Base-by-base conservation (phyloP, 2,797 vertebrate species). In the Gouania willdenowi region DNA sequence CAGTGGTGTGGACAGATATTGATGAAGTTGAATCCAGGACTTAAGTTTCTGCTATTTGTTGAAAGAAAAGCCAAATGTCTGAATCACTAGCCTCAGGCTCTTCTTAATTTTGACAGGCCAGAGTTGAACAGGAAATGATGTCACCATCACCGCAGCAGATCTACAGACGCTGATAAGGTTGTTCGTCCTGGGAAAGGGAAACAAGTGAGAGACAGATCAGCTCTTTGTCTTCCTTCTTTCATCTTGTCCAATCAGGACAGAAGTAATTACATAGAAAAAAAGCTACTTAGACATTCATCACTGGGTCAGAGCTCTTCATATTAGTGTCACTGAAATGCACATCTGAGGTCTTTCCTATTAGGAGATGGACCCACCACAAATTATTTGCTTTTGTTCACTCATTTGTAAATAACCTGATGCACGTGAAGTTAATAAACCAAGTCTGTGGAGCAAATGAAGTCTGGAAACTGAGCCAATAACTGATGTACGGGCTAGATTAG, bases 121-220 rank as follows among this genome's bases (percentile, higher is more conserved):
- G 28, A 56, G 36, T 44, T 14, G 1, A 33, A 34, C 73, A 84
- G 82, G 82, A 84, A 76, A 77, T 83, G 41, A 82, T 76, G 80
- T 83, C 82, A 85, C 34, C 42, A 40, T 52, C 50, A 35, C 56
- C 38, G 52, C 54, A 62, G 58, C 49, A 71, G 77, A 84, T 83
- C 57, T 55, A 44, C 57, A 77, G 61, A 84, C 42, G 5, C 49
- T 37, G 80, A 84, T 80, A 82, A 66, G 51, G 45, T 24, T 1
- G n/a, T 33, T 35, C 20, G 53, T 32, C 31, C 48, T 81, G 70
- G 59, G 65, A 77, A 66, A 53, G 42, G 11, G 22, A 45, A 49
- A 44, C 30, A 41, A 56, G 39, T 4, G 14, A 20, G 22, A 49
- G 50, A 77, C 62, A 75, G 66, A 70, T 51, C 57, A 26, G 14